A percentile compares a stretch with the other conserved stretches of the same genome.
Conservation (phyloP, 2,113 vertebrate species). For the Collichthys lucidus region DNA sequence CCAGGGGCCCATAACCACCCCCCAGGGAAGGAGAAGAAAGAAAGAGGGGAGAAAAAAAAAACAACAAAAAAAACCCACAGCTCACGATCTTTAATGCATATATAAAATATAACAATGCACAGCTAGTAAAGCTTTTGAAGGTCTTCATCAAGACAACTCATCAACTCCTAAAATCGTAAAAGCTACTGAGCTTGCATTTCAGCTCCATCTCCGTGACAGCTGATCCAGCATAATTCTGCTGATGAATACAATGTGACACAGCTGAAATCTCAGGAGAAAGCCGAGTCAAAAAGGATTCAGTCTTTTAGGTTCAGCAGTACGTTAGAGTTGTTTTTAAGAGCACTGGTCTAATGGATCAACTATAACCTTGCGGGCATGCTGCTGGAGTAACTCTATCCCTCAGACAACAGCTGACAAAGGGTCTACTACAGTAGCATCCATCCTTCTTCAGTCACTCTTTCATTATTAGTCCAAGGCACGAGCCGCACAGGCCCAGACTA, state of each 20-base stretch:
- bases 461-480: not conserved
- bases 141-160: no score
- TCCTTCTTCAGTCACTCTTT: not conserved
- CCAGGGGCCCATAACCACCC: no score
- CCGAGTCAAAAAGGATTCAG: not conserved
- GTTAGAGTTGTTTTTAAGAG: not conserved
- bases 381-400: not conserved
- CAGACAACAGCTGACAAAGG: not conserved
- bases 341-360: not conserved
- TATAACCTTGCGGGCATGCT: not conserved
- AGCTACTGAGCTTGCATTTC: no score
- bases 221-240: not conserved
- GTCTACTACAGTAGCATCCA: not conserved
- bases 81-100: no score
- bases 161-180: no score
- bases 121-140: no score
- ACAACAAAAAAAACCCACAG: no score
- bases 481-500: slow-evolving; percentile 10
- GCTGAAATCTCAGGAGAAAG: not conserved
- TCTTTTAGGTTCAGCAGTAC: not conserved
- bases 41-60: no score
- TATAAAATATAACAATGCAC: no score
- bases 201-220: no score
- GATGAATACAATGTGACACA: not conserved
- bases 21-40: no score